These are phyloP conservation scores for Sussaba pulchella DNA, from an alignment of 2,888 invertebrate species.

Conservation along the genomic window DNA sequence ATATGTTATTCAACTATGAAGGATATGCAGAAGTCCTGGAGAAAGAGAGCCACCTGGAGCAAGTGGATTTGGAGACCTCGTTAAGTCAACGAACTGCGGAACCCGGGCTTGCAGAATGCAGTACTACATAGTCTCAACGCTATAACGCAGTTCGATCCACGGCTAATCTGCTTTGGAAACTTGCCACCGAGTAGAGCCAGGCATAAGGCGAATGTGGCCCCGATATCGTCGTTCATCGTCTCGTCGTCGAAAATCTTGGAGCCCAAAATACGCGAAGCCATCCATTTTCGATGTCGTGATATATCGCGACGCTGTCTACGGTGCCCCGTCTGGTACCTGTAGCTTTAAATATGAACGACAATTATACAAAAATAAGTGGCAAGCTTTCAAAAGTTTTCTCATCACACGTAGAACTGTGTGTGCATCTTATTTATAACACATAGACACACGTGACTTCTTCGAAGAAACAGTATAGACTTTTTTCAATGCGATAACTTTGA, in stretches of 20 bases:
- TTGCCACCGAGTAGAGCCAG: slow-evolving; percentile 49
- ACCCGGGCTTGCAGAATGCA: slow-evolving; percentile 16
- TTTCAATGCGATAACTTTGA: no score
- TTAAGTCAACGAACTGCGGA: slow-evolving; percentile 50
- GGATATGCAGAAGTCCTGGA: slow-evolving; percentile 45
- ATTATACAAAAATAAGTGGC: no score
- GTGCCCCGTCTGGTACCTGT: no score
- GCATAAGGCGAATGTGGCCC: slow-evolving; percentile 27
- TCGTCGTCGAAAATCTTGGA: slow-evolving; percentile 23
- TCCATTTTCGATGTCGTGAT: not conserved
- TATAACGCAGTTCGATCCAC: slow-evolving; percentile 49
- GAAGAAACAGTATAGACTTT: no score
- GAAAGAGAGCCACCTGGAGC: slow-evolving; percentile 45
- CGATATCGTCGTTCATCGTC: slow-evolving; percentile 36
- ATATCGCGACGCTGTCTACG: not conserved
- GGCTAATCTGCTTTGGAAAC: slow-evolving; percentile 63
- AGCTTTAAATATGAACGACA: no score
- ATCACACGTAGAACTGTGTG: no score
- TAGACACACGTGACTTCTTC: no score
- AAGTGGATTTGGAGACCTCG: slow-evolving; percentile 44
- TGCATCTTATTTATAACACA: no score
- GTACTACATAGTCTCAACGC: slow-evolving; percentile 14
- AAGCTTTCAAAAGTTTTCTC: no score
- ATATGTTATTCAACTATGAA: slow-evolving; percentile 54
- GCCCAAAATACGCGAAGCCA: slow-evolving; percentile 17